These are phyloP conservation scores for Macrotrachela quadricornifera DNA, from an alignment of 1,140 invertebrate species.

Conservation along the genomic window DNA sequence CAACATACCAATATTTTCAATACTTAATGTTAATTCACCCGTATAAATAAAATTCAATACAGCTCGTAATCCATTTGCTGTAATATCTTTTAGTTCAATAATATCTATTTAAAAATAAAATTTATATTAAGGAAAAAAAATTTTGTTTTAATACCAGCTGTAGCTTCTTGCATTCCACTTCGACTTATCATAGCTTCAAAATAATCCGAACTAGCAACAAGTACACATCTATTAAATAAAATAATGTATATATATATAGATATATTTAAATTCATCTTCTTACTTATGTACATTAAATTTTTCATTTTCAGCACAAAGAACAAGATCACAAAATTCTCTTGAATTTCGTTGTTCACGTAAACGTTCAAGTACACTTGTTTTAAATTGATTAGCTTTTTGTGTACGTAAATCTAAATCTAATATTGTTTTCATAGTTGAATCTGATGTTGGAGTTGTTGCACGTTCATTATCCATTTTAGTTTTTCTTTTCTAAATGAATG, in stretches of 20 bases:
- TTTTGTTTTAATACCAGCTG: conserved; percentile 8
- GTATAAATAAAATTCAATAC: conserved; percentile 21
- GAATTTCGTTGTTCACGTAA: conserved; percentile 1
- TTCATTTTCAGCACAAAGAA: background rate
- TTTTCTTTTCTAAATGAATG: too few species aligned
- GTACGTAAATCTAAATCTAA: too few species aligned
- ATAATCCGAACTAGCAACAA: conserved; percentile 1
- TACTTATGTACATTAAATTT: conserved; percentile 2
- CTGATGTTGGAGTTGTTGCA: too few species aligned
- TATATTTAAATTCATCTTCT: too few species aligned
- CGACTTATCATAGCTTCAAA: conserved; percentile 4
- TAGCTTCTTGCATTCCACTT: conserved; percentile 3
- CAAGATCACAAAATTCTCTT: background rate
- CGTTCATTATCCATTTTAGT: too few species aligned
- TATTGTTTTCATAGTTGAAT: too few species aligned
- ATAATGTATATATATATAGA: too few species aligned
- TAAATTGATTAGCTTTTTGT: too few species aligned
- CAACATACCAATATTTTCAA: conserved; percentile 20
- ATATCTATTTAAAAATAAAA: conserved; percentile 10
- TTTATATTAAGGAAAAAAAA: too few species aligned
- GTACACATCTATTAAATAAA: background rate
- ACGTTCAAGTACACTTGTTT: background rate
- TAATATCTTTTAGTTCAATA: conserved; percentile 22
- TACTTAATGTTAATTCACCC: conserved; percentile 17
- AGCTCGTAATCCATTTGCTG: conserved; percentile 18